Evolutionary conservation across 2,113 vertebrate species (phyloP), one percentile per base, ranked within the genome.

Genomic region (Clarias batrachus): DNA sequence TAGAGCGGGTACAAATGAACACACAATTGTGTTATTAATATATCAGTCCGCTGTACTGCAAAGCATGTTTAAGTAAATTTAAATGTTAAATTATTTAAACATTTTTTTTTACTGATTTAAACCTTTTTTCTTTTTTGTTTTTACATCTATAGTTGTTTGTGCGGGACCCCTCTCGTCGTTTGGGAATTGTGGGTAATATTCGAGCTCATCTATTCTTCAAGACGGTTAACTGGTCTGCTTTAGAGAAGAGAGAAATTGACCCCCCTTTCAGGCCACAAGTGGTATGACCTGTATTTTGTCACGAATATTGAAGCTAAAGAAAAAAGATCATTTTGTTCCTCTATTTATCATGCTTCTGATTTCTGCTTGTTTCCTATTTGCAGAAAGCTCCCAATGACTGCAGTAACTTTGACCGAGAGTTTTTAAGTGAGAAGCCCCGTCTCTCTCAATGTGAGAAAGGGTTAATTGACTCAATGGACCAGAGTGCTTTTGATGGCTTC

Each of bases 391-490:
- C 96, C 0, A 96, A 95, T 11, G 98, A 99, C 90, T 99, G 96
- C 92, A 98, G 91, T 93, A 99, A 99, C 94, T 99, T 99, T 17
- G 98, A 99, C 93, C 95, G 96, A 25, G 98, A 99, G 91, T 99
- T 99, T 92, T 96, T 99, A 87, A 98, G 94, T 0, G 98, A 99
- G 94, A 99, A 99, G 91, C 95, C 98, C 0, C 96, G 96, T 56
- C 86, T 99, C 41, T 99, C 98, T 16, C 94, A 96, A 93, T 96
- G 97, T 0, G 98, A 99, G 88, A 99, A 99, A 94, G 97, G 97
- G 91, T 95, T 99, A 90, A 98, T 99, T 0, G 97, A 99, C 89
- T 99, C 98, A 91, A 99, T 99, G 97, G 98, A 99, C 93, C 98
- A 99, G 90, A 84, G 94, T 0, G 97, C 97, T 0, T 99, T 99